Evolutionary conservation across 2,113 vertebrate genomes (phyloP), one percentile per base, ranked within the genome.

Genomic region (Zosterops pallidus): DNA sequence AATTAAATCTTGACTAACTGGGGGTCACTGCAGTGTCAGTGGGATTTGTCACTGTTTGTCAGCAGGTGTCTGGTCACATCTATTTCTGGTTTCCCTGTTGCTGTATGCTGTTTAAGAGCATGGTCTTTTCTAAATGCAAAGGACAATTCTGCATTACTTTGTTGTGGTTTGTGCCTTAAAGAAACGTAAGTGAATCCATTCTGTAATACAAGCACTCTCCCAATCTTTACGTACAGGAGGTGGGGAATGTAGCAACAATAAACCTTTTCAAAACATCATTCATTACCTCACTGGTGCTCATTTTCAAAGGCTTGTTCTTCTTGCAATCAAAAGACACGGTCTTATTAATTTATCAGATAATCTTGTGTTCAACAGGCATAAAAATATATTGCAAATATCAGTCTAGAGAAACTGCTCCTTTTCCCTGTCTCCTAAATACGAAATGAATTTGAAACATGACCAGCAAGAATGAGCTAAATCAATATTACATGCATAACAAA

Each of bases 11-110:
- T 97, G 97, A 97, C 97, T 98, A 98, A 98, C 98, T 83, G 96
- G 97, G 97, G 98, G 98, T 98, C 98, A 98, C 89, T 89, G 96
- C 94, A 44, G 97, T 98, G 98, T 98, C 98, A 98, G 97, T 97
- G 95, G 96, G 98, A 98, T 98, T 98, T 98, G 97, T 98, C 98
- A 98, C 97, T 92, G 92, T 94, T 98, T 97, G 98, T 98, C 98
- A 98, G 98, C 99, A 99, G 99, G 98, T 99, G 98, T 98, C 98
- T 98, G 95, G 93, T 96, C 92, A 97, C 94, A 86, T 98, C 99
- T 99, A 99, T 99, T 99, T 98, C 97, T 98, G 98, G 98, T 97
- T 97, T 98, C 98, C 97, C 98, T 98, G 92, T 97, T 98, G 98
- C 93, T 97, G 97, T 96, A 94, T 96, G 98, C 97, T 98, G 97